Conservation (phyloP, 2,797 vertebrate species). For the Danio jaintianensis region DNA sequence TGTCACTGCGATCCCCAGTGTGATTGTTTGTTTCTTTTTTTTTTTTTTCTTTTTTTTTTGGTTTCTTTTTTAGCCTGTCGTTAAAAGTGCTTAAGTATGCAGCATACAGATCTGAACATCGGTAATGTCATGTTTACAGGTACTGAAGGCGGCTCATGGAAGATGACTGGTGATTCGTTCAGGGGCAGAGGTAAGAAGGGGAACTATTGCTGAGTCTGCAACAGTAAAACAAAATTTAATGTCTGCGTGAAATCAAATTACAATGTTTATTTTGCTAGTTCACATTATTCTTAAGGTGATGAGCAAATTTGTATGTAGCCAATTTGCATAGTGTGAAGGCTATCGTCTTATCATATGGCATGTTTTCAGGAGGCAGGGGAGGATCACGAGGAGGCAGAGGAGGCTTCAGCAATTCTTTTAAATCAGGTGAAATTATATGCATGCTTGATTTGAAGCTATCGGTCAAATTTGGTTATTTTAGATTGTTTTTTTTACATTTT, state of each 20-base stretch:
- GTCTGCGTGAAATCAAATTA: too few relatives aligned
- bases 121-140: constrained; percentile 7
- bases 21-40: too few relatives aligned
- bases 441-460: background rate
- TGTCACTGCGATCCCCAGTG: too few relatives aligned
- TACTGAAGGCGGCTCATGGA: constrained; percentile 41
- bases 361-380: constrained; percentile 34
- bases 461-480: background rate
- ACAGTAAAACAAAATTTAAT: too few relatives aligned
- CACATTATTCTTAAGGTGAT: background rate
- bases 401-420: constrained; percentile 40
- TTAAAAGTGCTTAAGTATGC: too few relatives aligned
- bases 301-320: background rate
- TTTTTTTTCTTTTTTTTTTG: too few relatives aligned
- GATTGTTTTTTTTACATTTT: too few relatives aligned
- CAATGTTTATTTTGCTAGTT: too few relatives aligned
- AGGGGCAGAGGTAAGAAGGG: constrained; percentile 44
- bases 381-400: constrained; percentile 44
- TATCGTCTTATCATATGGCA: background rate
- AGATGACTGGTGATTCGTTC: constrained; percentile 12
- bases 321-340: background rate
- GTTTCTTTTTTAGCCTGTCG: too few relatives aligned
- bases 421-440: constrained; percentile 38
- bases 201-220: background rate
- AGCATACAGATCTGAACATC: background rate